phyloP scores from a whole-genome alignment of 2,797 vertebrate genomes.

The Fringilla coelebs region DNA sequence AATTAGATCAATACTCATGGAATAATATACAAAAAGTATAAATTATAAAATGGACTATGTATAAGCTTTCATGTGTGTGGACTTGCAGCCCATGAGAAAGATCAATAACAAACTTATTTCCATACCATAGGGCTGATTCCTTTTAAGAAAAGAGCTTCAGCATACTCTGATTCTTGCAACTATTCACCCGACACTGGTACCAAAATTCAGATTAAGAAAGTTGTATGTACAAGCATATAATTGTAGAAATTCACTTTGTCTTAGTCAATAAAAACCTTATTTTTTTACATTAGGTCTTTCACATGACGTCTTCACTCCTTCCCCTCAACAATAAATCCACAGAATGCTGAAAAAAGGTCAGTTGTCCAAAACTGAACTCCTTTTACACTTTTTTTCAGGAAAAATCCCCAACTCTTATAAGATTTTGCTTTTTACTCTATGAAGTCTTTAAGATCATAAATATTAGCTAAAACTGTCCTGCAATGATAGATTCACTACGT shows the following conservation, averaged over 20 bases:
- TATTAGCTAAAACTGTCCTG: background rate
- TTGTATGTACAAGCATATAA: background rate
- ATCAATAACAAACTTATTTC: background rate
- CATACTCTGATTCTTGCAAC: background rate
- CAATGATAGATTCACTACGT: accelerated
- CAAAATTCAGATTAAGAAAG: background rate
- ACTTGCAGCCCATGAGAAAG: background rate
- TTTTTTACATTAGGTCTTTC: background rate
- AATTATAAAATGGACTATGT: background rate
- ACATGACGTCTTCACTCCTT: background rate
- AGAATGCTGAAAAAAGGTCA: background rate
- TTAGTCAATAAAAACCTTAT: background rate
- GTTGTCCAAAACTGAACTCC: background rate
- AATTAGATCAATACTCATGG: background rate
- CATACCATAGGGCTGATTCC: background rate
- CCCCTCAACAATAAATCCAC: background rate
- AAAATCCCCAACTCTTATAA: background rate
- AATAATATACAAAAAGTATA: background rate
- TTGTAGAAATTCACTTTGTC: background rate
- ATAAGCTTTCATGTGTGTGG: background rate
- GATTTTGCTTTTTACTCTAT: background rate
- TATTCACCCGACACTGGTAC: background rate
- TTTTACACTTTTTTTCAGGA: background rate
- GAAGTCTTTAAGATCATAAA: background rate
- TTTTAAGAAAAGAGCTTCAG: background rate